Percentiles rank a stretch among this genome's conserved stretches.
Evolutionary conservation across 2,797 vertebrate genomes (phyloP).

Genomic region (Cyclopterus lumpus): DNA sequence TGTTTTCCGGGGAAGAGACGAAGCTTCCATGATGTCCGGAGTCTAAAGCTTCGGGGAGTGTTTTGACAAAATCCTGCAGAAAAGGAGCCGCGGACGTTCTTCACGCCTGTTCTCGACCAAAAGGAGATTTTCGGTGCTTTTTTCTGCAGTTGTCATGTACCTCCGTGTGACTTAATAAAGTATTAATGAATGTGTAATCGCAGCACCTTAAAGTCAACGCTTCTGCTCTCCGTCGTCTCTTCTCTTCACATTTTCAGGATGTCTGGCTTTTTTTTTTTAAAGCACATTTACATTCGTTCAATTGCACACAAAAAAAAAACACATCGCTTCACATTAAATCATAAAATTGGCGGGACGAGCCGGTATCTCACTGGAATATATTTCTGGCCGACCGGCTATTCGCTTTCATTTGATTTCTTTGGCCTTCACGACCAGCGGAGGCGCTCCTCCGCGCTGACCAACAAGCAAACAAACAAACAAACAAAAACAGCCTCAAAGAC

Average conservation of each 20-base stretch:
- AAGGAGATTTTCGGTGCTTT: not conserved
- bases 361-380: too few species aligned
- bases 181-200: not conserved
- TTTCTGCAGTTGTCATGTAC: not conserved
- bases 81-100: not conserved
- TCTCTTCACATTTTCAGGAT: too few species aligned
- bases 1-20: not conserved
- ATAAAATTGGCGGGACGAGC: too few species aligned
- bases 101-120: not conserved
- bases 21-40: not conserved
- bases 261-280: not conserved
- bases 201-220: too few species aligned
- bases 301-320: too few species aligned
- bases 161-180: not conserved
- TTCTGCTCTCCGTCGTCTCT: too few species aligned
- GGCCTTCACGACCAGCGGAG: too few species aligned
- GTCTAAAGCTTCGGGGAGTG: not conserved
- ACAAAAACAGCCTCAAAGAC: not conserved
- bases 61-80: constrained; percentile 21
- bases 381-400: too few species aligned
- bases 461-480: too few species aligned
- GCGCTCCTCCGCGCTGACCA: too few species aligned
- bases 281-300: too few species aligned
- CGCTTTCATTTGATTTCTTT: not conserved
- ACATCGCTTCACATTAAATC: not conserved